Evolutionary conservation across 2,797 vertebrate genomes (phyloP).

Genomic region (Smutsia gigantea): DNA sequence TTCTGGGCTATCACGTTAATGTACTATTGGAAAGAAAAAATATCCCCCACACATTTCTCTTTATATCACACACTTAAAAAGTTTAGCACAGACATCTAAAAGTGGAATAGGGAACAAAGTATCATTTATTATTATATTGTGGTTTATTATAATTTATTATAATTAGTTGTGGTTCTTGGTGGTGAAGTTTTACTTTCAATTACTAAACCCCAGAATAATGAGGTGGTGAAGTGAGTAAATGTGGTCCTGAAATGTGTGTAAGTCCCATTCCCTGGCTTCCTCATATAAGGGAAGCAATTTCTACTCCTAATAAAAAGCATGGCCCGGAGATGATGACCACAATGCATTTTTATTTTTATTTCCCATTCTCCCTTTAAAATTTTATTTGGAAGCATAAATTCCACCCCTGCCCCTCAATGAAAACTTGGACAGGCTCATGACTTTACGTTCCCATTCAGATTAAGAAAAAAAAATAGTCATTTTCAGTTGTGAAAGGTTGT

Average conservation of each 20-base stretch:
- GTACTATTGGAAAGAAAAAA: not conserved
- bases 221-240: not conserved
- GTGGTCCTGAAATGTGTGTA: not conserved
- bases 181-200: not conserved
- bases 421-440: not conserved
- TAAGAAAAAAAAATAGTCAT: not conserved
- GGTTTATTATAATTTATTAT: too few relatives aligned
- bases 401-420: not conserved
- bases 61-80: not conserved
- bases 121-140: not conserved
- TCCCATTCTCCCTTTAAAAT: not conserved
- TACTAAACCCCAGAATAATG: not conserved
- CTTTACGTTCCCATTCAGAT: not conserved
- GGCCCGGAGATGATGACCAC: not conserved
- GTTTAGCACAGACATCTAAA: not conserved
- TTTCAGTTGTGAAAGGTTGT: not conserved
- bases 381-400: conserved; percentile 3
- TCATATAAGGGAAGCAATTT: not conserved
- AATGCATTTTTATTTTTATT: conserved; percentile 4
- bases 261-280: not conserved
- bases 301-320: not conserved
- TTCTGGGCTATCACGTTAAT: not conserved
- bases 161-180: not conserved
- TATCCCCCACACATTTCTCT: not conserved
- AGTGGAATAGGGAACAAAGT: not conserved